Base-by-base conservation (phyloP, 2,888 invertebrate species). In the Dascillus cervinus region DNA sequence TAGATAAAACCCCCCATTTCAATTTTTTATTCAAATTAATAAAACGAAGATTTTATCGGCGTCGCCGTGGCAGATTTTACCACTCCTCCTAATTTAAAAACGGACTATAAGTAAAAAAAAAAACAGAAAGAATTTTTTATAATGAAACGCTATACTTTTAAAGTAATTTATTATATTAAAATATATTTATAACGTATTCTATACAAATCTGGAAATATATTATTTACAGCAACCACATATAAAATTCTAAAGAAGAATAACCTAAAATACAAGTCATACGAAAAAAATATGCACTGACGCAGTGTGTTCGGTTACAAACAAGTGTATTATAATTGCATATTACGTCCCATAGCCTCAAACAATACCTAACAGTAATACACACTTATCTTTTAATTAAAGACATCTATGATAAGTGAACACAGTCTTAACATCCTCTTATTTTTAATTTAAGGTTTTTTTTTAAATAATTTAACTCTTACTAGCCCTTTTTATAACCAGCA, bases 291-390 rank as follows among this genome's bases (percentile, higher is more conserved):
- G 34, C 34, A 34, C 10, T 34, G 15, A 29, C 35, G 34, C 24
- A 37, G 33, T 32, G 28, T 30, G 31, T 34, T 34, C 15, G 25
- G 20, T 27, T 17, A 6, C 26, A 32, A 39, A 25, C 32, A 21
- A 29, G 29, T 35, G 29, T 13, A 29, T 17, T 44, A 50, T 50
- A 50, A 56, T 57, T 57, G 55, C 57, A 53, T 48, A 46, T 46
- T 44, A 44, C 52, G 56, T 55, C 56, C 58, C 57, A 44, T 58
- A 58, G 60, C 60, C 60, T 60, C 56, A 49, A 49, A 47, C 42
- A 49, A 45, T 47, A 50, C 42, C 41, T 48, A 49, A 53, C 41
- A 44, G 46, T 50, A 55, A 46, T 50, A 55, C 49, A 46, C 43
- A 43, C 48, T 46, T 47, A 49, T 48, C 46, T 41, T 41, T 32